Conservation (phyloP, 1,140 invertebrate species). For the Proales similis region DNA sequence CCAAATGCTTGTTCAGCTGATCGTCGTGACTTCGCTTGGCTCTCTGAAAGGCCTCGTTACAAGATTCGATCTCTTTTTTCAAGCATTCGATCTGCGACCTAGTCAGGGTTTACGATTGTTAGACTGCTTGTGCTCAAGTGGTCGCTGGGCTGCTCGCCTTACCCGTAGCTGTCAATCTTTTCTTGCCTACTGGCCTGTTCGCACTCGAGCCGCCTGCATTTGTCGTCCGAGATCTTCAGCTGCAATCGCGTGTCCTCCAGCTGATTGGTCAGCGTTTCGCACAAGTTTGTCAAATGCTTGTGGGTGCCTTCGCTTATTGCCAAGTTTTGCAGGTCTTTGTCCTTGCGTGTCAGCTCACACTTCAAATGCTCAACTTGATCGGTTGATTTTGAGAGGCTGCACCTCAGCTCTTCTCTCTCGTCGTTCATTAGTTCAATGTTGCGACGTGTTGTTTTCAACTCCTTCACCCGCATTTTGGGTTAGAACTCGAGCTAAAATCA, state of each 20-base stretch:
- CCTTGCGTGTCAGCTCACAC: slow-evolving; percentile 9
- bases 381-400: neutral
- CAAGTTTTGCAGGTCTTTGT: neutral
- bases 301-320: slow-evolving; percentile 4
- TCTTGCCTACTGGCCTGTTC: slow-evolving; percentile 3
- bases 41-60: slow-evolving; percentile 19
- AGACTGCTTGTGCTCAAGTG: too few relatives aligned
- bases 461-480: neutral
- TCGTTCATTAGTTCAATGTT: neutral
- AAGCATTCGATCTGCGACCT: slow-evolving; percentile 18
- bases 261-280: slow-evolving; percentile 14
- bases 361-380: neutral
- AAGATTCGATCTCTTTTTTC: slow-evolving; percentile 32
- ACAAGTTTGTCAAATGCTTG: slow-evolving; percentile 34
- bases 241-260: slow-evolving; percentile 16
- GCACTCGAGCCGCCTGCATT: neutral
- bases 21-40: slow-evolving; percentile 27
- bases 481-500: neutral
- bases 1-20: slow-evolving; percentile 15
- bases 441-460: neutral
- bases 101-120: too few relatives aligned
- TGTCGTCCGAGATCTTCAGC: slow-evolving; percentile 11
- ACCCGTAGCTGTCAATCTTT: slow-evolving; percentile 12
- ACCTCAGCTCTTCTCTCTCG: slow-evolving; percentile 24
- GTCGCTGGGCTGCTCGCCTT: neutral